A percentile compares a stretch with the other conserved stretches of the same genome.
Conservation (phyloP, 2,113 vertebrate species). For the Thinocorus orbignyianus region DNA sequence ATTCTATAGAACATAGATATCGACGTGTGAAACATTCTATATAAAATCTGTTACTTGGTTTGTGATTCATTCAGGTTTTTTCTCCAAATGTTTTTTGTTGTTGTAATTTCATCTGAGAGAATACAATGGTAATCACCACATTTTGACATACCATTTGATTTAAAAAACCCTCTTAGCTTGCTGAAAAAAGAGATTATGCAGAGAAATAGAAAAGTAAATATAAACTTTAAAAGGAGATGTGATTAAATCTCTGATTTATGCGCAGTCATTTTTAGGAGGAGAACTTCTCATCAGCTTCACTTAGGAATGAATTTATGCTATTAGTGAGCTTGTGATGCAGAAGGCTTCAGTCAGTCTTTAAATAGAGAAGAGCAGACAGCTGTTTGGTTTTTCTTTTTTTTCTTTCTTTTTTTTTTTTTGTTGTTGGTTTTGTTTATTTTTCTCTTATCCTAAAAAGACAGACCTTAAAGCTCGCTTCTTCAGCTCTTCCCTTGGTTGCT, state of each 20-base stretch:
- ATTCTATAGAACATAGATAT: not conserved
- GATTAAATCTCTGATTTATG: not conserved
- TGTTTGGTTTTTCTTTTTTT: not conserved
- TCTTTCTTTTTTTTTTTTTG: too few relatives aligned
- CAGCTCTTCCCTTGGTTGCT: not conserved
- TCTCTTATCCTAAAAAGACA: not conserved
- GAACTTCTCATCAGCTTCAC: not conserved
- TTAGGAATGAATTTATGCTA: not conserved
- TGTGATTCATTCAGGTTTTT: not conserved
- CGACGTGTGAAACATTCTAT: not conserved
- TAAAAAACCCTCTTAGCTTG: not conserved
- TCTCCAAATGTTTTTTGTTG: not conserved
- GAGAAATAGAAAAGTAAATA: slow-evolving; percentile 23
- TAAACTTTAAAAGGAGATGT: not conserved
- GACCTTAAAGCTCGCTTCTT: not conserved
- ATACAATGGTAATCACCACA: not conserved
- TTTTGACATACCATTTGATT: not conserved
- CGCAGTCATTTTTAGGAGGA: not conserved
- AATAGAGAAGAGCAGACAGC: not conserved
- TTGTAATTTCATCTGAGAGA: not conserved
- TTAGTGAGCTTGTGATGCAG: slow-evolving; percentile 5
- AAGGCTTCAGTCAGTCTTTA: not conserved
- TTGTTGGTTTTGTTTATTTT: not conserved
- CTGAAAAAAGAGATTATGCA: not conserved
- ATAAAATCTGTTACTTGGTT: not conserved